A percentile compares a stretch with the other conserved stretches of the same genome.
phyloP scores from a whole-genome alignment of 2,797 vertebrate genomes.

The Nannoperca obscura region DNA sequence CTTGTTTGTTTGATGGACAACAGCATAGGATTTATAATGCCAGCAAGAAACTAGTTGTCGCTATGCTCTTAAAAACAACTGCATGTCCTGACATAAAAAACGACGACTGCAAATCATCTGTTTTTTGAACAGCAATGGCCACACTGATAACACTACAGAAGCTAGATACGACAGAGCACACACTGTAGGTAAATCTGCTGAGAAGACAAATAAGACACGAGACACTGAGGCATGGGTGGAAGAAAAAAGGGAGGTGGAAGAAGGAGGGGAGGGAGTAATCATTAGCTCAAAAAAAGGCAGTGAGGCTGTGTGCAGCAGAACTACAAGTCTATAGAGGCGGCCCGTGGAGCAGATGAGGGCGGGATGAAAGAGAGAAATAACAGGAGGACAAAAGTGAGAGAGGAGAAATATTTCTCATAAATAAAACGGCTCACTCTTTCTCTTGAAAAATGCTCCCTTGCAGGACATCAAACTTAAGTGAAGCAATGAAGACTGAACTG shows the following conservation, averaged over 20 bases:
- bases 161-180: constrained; percentile 24
- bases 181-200: constrained; percentile 23
- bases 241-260: constrained; percentile 29
- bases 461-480: constrained; percentile 32
- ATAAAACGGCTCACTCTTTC: constrained; percentile 23
- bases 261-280: constrained; percentile 43
- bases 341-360: constrained; percentile 51
- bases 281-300: constrained; percentile 65
- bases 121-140: constrained; percentile 25
- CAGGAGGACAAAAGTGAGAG: constrained; percentile 13
- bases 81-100: not conserved
- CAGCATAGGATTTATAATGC: not conserved
- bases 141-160: constrained; percentile 12
- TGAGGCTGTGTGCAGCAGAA: constrained; percentile 48
- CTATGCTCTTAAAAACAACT: not conserved
- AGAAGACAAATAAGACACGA: constrained; percentile 42
- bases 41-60: not conserved
- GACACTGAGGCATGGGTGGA: constrained; percentile 12
- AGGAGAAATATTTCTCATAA: constrained; percentile 21
- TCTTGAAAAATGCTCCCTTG: constrained; percentile 27
- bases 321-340: constrained; percentile 42
- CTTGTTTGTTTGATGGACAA: not conserved
- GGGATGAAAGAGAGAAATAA: constrained; percentile 36
- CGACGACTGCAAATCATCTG: not conserved
- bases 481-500: constrained; percentile 17